phyloP scores from a whole-genome alignment of 1,140 invertebrate genomes.

The Bombus superbus region DNA sequence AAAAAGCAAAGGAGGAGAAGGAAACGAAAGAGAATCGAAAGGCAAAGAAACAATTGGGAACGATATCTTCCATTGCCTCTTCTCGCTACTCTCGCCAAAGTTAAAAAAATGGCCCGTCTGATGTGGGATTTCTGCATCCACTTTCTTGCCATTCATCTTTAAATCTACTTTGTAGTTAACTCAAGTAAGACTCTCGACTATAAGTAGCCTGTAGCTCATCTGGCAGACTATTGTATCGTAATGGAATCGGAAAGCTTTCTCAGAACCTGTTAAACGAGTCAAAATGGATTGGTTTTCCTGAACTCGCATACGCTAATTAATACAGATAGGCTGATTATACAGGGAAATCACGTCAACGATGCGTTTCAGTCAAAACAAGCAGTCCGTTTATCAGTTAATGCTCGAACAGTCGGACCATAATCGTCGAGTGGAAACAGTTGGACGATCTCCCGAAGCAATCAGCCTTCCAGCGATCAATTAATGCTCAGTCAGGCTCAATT shows the following conservation, averaged over 20 bases:
- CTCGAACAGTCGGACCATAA: not conserved
- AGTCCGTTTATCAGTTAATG: constrained; percentile 5
- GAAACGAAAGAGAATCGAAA: not conserved
- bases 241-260: no score
- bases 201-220: not conserved
- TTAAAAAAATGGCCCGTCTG: no score
- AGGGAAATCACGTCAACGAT: not conserved
- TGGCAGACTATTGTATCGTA: no score
- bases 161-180: not conserved
- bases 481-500: constrained; percentile 19
- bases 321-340: not conserved
- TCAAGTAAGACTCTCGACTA: not conserved
- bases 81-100: no score
- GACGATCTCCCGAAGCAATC: constrained; percentile 20
- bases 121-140: not conserved
- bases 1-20: not conserved
- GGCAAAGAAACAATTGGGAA: not conserved
- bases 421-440: not conserved
- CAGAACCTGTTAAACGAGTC: not conserved
- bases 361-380: not conserved
- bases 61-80: no score
- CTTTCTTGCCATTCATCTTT: not conserved
- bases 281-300: not conserved
- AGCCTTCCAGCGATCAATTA: constrained; percentile 36
- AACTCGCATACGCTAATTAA: not conserved